Evolutionary conservation across 2,888 invertebrate species (phyloP).

Genomic region (Saturnia pavonia): DNA sequence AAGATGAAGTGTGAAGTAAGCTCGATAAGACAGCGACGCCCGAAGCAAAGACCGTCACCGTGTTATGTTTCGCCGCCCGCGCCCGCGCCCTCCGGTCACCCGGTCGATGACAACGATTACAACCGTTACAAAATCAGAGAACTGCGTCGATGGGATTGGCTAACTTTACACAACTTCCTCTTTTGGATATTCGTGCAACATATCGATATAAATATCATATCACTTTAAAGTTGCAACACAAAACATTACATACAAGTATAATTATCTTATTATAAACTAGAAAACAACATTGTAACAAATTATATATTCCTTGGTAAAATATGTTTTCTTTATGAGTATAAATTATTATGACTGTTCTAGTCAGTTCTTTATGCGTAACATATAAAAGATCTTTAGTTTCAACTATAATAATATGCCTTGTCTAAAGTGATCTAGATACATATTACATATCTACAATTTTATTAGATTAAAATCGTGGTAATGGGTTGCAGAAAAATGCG

Average conservation of each 20-base stretch:
- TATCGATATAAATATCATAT: constrained; percentile 30
- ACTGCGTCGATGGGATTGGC: constrained; percentile 54
- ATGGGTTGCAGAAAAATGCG: neutral
- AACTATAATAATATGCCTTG: neutral
- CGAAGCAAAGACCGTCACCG: constrained; percentile 42
- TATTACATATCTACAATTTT: neutral
- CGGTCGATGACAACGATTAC: constrained; percentile 35
- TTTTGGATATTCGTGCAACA: constrained; percentile 59
- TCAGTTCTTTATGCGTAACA: neutral
- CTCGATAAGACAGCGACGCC: constrained; percentile 28
- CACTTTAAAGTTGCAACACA: constrained; percentile 13
- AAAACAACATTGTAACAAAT: neutral
- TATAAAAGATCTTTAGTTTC: neutral
- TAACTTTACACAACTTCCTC: constrained; percentile 68
- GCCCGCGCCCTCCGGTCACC: constrained; percentile 23
- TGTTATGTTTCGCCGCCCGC: constrained; percentile 18
- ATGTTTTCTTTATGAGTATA: neutral
- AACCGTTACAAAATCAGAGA: constrained; percentile 67
- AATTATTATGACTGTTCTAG: neutral
- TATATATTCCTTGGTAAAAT: neutral
- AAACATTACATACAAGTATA: neutral
- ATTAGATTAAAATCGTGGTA: neutral
- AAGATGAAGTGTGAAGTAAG: neutral
- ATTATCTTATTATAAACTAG: neutral
- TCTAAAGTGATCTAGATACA: neutral